Evolutionary conservation across 2,113 vertebrate genomes (phyloP), one percentile per base, ranked within the genome.

Genomic region (Dasyurus viverrinus): DNA sequence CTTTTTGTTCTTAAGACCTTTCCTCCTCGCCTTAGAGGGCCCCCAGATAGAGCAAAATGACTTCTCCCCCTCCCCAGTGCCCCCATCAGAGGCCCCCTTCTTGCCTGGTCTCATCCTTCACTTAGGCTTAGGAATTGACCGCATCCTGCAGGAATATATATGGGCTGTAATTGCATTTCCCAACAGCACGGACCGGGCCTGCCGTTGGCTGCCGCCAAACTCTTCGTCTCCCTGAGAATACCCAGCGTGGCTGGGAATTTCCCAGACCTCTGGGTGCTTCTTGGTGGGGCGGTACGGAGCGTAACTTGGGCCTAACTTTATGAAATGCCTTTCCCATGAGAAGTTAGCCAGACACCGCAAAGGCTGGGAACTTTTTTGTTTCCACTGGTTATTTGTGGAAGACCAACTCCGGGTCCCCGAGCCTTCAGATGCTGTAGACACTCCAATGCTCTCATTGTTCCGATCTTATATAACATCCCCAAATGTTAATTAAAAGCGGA

Each of bases 401-500:
- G 46, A 54, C 54, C 48, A 84, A 94, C 24, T 36, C 48, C 42
- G 84, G 47, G 46, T 89, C 47, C 55, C 50, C 25, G 30, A 22
- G 0, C 8, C 90, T 42, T 53, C 90, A 53, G 30, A 46, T 92
- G 1, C 95, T 93, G 47, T 52, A 93, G 95, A 93, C 89, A 42
- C 91, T 90, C 48, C 0, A 89, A n/a, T 93, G 94, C 68, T 47
- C 92, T 93, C 89, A 0, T 23, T 42, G 68, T 89, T 90, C 93
- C 54, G 89, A 36, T 90, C 84, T 53, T 24, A 11, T 0, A n/a
- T 92, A 93, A 96, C 97, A 97, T 97, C 95, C 97, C 97, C 94
- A 26, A 91, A 95, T 96, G 96, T 95, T 97, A 94, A 97, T 97
- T 97, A 95, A 96, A 93, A 89, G 92, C 7, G 55, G 76, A 96